Percentiles rank a stretch among this genome's conserved stretches.
These are phyloP conservation scores for Alectura lathami DNA, from an alignment of 2,113 vertebrate genomes.

Conservation along the genomic window DNA sequence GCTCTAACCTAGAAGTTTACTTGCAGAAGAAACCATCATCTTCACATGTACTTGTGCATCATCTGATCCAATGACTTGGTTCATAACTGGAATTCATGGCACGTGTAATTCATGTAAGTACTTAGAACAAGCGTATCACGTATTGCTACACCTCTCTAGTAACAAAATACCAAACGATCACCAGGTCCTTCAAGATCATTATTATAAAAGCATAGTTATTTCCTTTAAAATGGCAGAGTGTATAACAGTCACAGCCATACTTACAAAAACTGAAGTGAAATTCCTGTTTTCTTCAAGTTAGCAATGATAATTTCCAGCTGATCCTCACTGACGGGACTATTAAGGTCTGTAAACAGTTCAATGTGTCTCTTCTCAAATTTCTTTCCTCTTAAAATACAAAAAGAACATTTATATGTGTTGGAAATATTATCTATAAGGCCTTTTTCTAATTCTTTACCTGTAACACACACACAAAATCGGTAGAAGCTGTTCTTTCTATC, in stretches of 20 bases:
- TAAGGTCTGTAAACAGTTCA: constrained; percentile 89
- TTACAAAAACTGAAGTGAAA: constrained; percentile 95
- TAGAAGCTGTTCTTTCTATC: not conserved
- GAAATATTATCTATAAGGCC: not conserved
- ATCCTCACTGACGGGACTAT: constrained; percentile 82
- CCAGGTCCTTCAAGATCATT: not conserved
- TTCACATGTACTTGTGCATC: not conserved
- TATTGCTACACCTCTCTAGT: not conserved
- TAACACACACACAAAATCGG: not conserved
- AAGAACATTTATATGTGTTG: not conserved
- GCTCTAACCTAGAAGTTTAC: not conserved
- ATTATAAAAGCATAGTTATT: not conserved
- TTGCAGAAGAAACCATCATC: not conserved
- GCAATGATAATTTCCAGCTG: constrained; percentile 87
- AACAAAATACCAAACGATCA: not conserved
- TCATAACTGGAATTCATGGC: not conserved
- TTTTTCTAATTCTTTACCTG: not conserved
- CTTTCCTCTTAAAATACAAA: constrained; percentile 82
- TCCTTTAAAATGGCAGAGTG: not conserved
- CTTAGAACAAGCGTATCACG: not conserved
- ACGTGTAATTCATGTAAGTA: not conserved
- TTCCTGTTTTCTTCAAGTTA: constrained; percentile 84
- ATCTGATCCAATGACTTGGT: not conserved
- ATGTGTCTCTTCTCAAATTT: constrained; percentile 87
- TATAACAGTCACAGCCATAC: constrained; percentile 43